A percentile compares a stretch with the other conserved stretches of the same genome.
Conservation (phyloP, 2,797 vertebrate genomes). For the Coreius guichenoti region DNA sequence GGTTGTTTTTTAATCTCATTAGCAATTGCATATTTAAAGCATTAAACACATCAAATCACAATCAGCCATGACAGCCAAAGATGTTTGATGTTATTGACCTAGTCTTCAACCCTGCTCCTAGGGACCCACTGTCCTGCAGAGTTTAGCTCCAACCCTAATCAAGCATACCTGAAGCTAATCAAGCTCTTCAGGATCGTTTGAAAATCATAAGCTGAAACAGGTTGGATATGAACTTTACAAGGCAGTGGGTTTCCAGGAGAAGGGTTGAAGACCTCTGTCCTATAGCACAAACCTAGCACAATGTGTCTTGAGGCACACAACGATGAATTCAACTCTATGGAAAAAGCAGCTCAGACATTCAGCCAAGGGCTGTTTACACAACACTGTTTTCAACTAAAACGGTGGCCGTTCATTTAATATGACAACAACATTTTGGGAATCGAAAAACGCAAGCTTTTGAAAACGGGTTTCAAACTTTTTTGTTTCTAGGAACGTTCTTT, state of each 20-base stretch:
- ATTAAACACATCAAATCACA: background rate
- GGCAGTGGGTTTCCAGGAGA: background rate
- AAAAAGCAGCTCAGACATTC: background rate
- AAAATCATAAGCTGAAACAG: background rate
- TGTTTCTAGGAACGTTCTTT: no score
- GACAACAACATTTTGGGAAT: background rate
- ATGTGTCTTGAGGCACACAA: background rate
- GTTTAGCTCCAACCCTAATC: background rate
- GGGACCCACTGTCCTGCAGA: background rate
- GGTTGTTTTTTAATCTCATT: slow-evolving; percentile 1
- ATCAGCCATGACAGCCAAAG: background rate
- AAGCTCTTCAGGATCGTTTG: background rate
- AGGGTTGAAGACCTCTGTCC: background rate
- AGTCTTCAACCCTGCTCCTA: background rate
- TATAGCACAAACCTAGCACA: background rate
- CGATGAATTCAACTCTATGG: background rate
- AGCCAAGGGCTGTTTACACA: background rate
- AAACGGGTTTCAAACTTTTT: no score
- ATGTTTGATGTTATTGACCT: background rate
- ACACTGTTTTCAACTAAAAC: background rate
- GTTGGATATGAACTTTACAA: background rate
- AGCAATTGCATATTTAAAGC: background rate
- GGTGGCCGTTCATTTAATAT: no score
- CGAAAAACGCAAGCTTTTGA: no score
- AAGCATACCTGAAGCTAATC: background rate